Conservation (phyloP, 2,113 vertebrate genomes). For the Heterocephalus glaber region DNA sequence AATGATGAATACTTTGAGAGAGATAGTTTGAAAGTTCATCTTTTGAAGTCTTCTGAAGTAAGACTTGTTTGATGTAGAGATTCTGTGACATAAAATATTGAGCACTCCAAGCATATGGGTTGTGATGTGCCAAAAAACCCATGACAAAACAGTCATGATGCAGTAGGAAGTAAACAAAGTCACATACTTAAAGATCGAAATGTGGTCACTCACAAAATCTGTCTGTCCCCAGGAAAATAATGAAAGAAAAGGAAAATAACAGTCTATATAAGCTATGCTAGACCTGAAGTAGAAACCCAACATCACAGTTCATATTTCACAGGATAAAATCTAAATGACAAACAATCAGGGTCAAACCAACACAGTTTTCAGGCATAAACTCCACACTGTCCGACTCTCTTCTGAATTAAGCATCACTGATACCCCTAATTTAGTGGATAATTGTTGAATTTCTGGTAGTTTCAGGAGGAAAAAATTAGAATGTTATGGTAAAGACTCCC, state of each 20-base stretch:
- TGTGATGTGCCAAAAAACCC: not conserved
- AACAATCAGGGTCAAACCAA: not conserved
- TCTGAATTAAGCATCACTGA: not conserved
- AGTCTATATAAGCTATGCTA: not conserved
- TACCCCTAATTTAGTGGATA: not conserved
- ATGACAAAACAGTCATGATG: not conserved
- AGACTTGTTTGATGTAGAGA: not conserved
- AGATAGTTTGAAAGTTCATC: not conserved
- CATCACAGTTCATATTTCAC: not conserved
- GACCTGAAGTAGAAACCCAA: not conserved
- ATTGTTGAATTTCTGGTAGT: not conserved
- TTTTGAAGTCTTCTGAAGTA: not conserved
- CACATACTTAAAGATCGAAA: not conserved
- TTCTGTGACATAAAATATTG: not conserved
- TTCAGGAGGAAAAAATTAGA: not conserved
- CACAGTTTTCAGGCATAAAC: not conserved
- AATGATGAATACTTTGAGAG: not conserved
- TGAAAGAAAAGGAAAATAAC: not conserved
- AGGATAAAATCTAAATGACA: not conserved
- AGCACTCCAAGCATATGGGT: not conserved
- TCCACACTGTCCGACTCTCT: not conserved
- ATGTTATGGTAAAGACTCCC: not conserved
- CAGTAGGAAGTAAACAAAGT: not conserved
- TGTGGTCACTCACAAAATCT: not conserved
- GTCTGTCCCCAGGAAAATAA: not conserved